Evolutionary conservation across 2,888 invertebrate genomes (phyloP).

Genomic region (Anagyrus pseudococci): DNA sequence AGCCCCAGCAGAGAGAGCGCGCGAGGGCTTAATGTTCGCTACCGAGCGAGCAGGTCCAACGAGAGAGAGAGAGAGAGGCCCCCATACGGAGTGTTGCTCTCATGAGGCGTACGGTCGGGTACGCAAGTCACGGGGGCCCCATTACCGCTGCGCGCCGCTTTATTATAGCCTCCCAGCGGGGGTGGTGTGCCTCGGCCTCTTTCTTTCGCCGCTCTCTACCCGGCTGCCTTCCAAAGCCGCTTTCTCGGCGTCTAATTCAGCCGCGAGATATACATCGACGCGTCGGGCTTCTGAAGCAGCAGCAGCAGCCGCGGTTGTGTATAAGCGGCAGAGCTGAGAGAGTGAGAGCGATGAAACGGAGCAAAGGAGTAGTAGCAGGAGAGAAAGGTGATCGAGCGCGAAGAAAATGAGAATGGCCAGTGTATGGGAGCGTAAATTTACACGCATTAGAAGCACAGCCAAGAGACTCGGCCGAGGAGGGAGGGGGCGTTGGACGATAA

Average conservation of each 20-base stretch:
- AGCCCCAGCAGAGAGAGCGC: no score
- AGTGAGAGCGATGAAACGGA: not conserved
- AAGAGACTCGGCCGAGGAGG: no score
- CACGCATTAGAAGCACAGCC: slow-evolving; percentile 27
- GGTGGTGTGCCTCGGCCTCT: slow-evolving; percentile 45
- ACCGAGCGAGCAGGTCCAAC: no score
- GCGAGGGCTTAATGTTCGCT: no score
- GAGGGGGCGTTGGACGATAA: no score
- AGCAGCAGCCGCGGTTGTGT: no score
- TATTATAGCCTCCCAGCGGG: slow-evolving; percentile 62
- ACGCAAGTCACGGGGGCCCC: slow-evolving; percentile 59
- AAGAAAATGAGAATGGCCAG: slow-evolving; percentile 30
- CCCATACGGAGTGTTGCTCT: slow-evolving; percentile 51
- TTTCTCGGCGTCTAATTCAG: no score
- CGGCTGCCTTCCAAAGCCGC: not conserved
- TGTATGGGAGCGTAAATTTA: slow-evolving; percentile 36
- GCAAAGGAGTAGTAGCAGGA: slow-evolving; percentile 7
- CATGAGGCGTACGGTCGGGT: no score
- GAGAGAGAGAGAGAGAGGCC: no score
- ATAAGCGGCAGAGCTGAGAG: no score
- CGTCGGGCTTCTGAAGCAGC: not conserved
- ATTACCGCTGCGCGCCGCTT: slow-evolving; percentile 58
- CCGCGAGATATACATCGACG: no score
- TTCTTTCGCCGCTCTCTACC: not conserved
- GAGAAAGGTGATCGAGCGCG: slow-evolving; percentile 34